Evolutionary conservation across 2,797 vertebrate genomes (phyloP), one percentile per base, ranked within the genome.

Genomic region (Channallabes apus): DNA sequence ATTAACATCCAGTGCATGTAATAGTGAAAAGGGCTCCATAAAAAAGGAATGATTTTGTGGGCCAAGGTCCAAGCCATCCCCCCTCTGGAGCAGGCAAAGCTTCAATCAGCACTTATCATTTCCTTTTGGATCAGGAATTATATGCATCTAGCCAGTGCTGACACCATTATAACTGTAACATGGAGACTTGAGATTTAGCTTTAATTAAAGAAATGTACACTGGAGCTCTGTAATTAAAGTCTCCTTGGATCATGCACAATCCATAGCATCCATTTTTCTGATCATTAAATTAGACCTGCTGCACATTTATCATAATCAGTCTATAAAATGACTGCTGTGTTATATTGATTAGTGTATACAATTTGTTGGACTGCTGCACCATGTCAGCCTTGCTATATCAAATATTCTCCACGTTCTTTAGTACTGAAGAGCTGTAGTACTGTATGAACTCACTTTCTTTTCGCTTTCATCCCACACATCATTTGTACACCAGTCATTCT

Each of bases 1-100:
- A 95, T 95, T 94, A 96, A 94, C 92, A 92, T 88, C 69, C 89
- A 91, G 92, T 91, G 92, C 92, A 92, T 93, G 92, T 94, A 94
- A 94, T 95, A 93, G 92, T 88, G 27, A 90, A 91, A 93, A 90
- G 90, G 90, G 82, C 92, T 90, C 93, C 92, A 94, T 95, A 95
- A 95, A 95, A 93, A 61, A 85, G 83, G 91, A 89, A 89, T 93
- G 93, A 94, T 94, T 94, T 92, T 93, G 86, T 93, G 88, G 86
- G 92, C 92, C 92, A 93, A 94, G 92, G 91, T 93, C 77, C 78
- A 96, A 94, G 90, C 90, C 85, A 38, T 90, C 88, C 86, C 86
- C 93, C 92, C 88, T 80, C 78, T 91, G 89, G 90, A 87, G 87
- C 90, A 90, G 89, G 90, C 91, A 90, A 90, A 89, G 88, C 91